Base-by-base conservation (phyloP, 2,888 invertebrate species). In the Agrotis ipsilon region DNA sequence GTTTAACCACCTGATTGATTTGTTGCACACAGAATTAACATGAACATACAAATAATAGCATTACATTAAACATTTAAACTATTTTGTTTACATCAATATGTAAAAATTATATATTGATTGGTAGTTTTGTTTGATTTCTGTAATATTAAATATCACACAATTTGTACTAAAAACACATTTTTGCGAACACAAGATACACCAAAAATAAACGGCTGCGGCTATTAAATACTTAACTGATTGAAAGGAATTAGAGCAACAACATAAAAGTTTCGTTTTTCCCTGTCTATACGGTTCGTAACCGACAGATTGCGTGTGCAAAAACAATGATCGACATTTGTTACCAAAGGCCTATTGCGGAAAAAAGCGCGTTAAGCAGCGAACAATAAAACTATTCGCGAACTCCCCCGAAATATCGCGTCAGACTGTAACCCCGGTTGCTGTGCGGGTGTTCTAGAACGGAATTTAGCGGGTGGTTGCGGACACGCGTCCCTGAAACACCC, bases 231-330 rank as follows among this genome's bases (percentile, higher is more conserved):
- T 86, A 89, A 85, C 76, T 82, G 86, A 89, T 89, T 90, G 84
- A 89, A 91, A 88, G 85, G 80, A 91, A 90, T 86, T 85, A 82
- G 87, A 87, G 81, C 86, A 86, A 82, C 82, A 83, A 87, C 84
- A 85, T 86, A 89, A 87, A 89, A 87, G 81, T 88, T 90, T 87
- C 77, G 81, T 87, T 89, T 81, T 85, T 86, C 82, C 59, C 82
- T 75, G 73, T 72, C 82, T 85, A 68, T 86, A 86, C 86, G 84
- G 81, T 87, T 83, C 84, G 83, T 91, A 93, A 92, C 91, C 81
- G 88, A 87, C 88, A 86, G 90, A 91, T 94, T 92, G 94, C 94
- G 93, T 94, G 93, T 88, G 83, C 87, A 84, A 90, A 93, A 92
- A 93, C 92, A 92, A 93, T 93, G 89, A 92, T 93, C 90, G 87